Evolutionary conservation across 1,140 invertebrate species (phyloP).

Genomic region (Galendromus occidentalis): DNA sequence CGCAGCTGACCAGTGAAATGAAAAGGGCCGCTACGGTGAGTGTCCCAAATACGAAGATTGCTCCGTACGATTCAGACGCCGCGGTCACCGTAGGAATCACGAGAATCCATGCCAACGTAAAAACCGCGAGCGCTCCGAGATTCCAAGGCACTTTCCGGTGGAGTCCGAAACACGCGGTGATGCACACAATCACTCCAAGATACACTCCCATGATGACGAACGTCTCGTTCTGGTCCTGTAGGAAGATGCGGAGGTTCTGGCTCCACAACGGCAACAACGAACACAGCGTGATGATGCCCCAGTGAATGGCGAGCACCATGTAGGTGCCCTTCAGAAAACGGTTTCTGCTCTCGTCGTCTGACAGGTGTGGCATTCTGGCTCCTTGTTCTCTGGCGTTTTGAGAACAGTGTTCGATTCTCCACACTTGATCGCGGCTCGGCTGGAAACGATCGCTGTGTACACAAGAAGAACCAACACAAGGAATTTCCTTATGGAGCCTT

Average conservation of each 20-base stretch:
- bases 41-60: neutral
- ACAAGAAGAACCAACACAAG: too few relatives aligned
- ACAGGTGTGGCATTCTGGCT: neutral
- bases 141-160: neutral
- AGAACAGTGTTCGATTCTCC: too few relatives aligned
- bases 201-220: neutral
- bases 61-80: conserved; percentile 9
- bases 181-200: neutral
- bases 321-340: neutral
- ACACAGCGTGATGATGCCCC: neutral
- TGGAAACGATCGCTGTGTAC: too few relatives aligned
- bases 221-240: neutral
- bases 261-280: neutral
- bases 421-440: too few relatives aligned
- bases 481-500: too few relatives aligned
- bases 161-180: neutral
- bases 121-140: neutral
- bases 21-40: neutral
- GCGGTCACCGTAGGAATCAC: neutral
- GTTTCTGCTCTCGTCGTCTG: neutral
- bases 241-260: neutral
- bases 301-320: neutral
- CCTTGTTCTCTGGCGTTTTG: too few relatives aligned
- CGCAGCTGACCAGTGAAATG: neutral
- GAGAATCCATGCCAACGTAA: neutral